These are phyloP conservation scores for Lottia scabra DNA, from an alignment of 2,888 invertebrate genomes.

Conservation along the genomic window DNA sequence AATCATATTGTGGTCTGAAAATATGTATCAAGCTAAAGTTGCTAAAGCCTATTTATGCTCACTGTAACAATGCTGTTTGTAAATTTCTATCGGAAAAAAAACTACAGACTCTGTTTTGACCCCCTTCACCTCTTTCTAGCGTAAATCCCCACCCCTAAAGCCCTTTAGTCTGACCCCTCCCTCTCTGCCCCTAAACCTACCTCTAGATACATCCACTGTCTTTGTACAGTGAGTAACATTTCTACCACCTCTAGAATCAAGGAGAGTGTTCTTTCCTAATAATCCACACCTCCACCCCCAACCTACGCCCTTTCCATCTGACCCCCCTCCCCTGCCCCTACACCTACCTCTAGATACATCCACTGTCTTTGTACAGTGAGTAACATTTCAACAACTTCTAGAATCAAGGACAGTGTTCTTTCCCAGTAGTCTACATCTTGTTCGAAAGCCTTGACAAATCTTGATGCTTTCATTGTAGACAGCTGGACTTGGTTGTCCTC, in stretches of 20 bases:
- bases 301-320: no score
- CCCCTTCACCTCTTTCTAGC: no score
- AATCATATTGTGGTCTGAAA: no score
- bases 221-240: slow-evolving; percentile 83
- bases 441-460: slow-evolving; percentile 85
- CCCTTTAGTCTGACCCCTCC: no score
- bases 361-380: slow-evolving; percentile 87
- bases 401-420: slow-evolving; percentile 82
- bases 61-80: no score
- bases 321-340: no score
- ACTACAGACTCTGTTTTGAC: no score
- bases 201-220: slow-evolving; percentile 88
- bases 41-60: no score
- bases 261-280: slow-evolving; percentile 87
- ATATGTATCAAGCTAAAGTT: no score
- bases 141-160: no score
- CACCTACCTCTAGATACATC: slow-evolving; percentile 80
- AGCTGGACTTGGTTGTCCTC: slow-evolving; percentile 89
- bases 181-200: slow-evolving; percentile 53
- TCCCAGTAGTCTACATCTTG: slow-evolving; percentile 89
- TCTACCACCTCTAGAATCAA: slow-evolving; percentile 86
- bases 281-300: slow-evolving; percentile 76
- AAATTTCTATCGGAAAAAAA: no score
- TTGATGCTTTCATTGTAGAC: slow-evolving; percentile 87
- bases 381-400: slow-evolving; percentile 84